Evolutionary conservation across 2,797 vertebrate species (phyloP).

Genomic region (Micrastur ruficollis): DNA sequence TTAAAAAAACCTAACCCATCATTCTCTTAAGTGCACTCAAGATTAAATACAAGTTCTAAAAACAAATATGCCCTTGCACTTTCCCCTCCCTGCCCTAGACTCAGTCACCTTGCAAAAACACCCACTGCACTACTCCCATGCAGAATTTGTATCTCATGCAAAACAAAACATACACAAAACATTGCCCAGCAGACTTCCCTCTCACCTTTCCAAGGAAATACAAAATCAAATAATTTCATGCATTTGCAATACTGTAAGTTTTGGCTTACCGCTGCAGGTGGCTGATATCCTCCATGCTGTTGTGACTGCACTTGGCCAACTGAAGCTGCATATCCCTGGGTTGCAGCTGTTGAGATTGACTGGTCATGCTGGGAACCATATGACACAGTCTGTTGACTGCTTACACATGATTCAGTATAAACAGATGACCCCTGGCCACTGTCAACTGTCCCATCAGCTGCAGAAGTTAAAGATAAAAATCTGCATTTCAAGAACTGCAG

Average conservation of each 20-base stretch:
- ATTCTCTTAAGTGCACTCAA: not conserved
- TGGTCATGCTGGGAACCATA: slow-evolving; percentile 87
- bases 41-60: not conserved
- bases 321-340: slow-evolving; percentile 77
- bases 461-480: slow-evolving; percentile 9
- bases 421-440: slow-evolving; percentile 91
- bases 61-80: not conserved
- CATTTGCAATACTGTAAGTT: not conserved
- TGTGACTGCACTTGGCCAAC: slow-evolving; percentile 71
- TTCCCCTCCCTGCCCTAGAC: not conserved
- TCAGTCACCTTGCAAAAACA: not conserved
- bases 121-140: not conserved
- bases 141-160: not conserved
- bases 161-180: not conserved
- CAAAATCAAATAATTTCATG: not conserved
- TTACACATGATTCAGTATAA: slow-evolving; percentile 86
- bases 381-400: slow-evolving; percentile 86
- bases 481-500: not conserved
- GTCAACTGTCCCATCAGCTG: slow-evolving; percentile 88
- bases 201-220: not conserved
- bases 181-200: not conserved
- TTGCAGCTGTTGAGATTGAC: slow-evolving; percentile 69
- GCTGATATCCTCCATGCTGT: slow-evolving; percentile 76
- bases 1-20: not conserved
- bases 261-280: slow-evolving; percentile 87